Evolutionary conservation across 2,113 vertebrate species (phyloP), one percentile per base, ranked within the genome.

Genomic region (Cheilinus undulatus): DNA sequence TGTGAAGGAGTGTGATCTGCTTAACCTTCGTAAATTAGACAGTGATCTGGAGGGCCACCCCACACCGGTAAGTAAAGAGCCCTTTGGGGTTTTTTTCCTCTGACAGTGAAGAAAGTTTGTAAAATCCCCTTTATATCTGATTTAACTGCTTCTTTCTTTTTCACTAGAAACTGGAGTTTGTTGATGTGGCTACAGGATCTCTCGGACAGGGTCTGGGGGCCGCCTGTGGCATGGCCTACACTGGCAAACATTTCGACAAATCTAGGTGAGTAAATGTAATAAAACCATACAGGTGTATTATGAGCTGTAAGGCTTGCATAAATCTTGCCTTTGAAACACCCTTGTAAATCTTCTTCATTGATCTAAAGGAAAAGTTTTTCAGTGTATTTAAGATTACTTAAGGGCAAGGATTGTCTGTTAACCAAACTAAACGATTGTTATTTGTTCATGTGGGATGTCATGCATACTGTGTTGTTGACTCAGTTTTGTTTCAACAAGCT

Each of bases 161-260:
- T 28, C 15, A 34, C 22, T 79, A 96, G 95, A 96, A 93, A 93
- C 91, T 97, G 34, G 86, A 87, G 0, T 96, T 96, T 91, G 92
- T 96, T 64, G 95, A 96, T 5, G 93, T 95, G 49, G 93, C 95
- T 4, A 95, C 94, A 0, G 95, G 95, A 23, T 97, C 95, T 10
- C 78, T 95, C 1, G 95, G 96, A 8, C 96, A 96, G 62, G 96
- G 95, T 5, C 84, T 97, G 0, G 94, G 95, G 0, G 95, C 95
- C 8, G 91, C 96, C 0, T 97, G 96, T 12, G 95, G 96, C 1
- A 97, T 97, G 95, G 96, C 96, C 8, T 97, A 97, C 73, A 95
- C 94, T 7, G 95, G 95, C 53, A 97, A 96, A 83, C 38, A 96
- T 78, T 95, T 97, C 61, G 96, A 96, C 87, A 94, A 93, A 71